Conservation (phyloP, 2,797 vertebrate genomes). For the Urophycis tenuis region DNA sequence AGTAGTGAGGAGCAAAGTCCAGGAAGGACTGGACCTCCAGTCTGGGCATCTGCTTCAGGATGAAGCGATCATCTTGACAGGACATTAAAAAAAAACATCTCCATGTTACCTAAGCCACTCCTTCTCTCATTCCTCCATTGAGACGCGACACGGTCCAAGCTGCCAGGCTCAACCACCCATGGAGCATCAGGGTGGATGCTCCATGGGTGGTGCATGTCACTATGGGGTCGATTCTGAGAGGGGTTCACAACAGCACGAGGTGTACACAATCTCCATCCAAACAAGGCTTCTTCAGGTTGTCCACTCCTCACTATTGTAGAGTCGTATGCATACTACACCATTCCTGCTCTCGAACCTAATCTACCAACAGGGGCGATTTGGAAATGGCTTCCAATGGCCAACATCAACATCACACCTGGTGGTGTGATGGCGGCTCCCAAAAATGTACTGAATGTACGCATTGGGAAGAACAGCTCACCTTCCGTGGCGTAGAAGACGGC, state of each 20-base stretch:
- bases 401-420: neutral
- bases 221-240: neutral
- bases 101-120: neutral
- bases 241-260: neutral
- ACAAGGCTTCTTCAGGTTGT: neutral
- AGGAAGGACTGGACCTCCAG: conserved; percentile 98
- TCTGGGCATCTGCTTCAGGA: conserved; percentile 98
- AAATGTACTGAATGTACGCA: no score
- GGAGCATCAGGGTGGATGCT: neutral
- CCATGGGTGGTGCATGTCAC: neutral
- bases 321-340: neutral
- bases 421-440: neutral
- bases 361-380: neutral
- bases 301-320: neutral
- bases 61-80: conserved; percentile 88
- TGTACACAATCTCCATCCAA: neutral
- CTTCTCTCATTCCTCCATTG: neutral
- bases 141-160: neutral
- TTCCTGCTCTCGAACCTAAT: neutral
- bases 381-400: neutral
- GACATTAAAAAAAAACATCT: neutral
- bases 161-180: neutral
- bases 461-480: no score
- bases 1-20: conserved; percentile 96
- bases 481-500: conserved; percentile 96